These are phyloP conservation scores for Stichodactyla mertensii DNA, from an alignment of 64 coral and sea anemone species.

Conservation along the genomic window DNA sequence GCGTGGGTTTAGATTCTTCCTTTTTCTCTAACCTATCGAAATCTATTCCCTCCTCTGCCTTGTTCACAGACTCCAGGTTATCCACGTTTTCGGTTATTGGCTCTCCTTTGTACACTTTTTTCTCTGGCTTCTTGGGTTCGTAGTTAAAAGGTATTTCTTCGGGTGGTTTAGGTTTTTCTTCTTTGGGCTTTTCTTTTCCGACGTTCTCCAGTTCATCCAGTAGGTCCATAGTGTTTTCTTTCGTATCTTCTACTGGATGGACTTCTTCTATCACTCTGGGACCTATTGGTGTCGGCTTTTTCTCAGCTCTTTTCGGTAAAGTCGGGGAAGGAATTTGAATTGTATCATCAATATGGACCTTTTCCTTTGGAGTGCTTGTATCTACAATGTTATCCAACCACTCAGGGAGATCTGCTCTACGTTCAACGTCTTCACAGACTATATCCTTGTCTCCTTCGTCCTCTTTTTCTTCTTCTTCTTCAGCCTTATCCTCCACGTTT, in stretches of 20 bases:
- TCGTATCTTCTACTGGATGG: background rate
- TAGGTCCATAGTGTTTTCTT: background rate
- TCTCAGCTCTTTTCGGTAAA: background rate
- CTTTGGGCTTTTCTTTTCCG: background rate
- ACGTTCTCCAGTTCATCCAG: background rate
- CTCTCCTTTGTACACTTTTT: background rate
- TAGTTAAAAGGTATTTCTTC: background rate
- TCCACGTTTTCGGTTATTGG: background rate
- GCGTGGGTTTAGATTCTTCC: background rate
- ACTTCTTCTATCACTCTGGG: slow-evolving; percentile 7
- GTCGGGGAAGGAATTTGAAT: slow-evolving; percentile 1
- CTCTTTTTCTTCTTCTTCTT: background rate
- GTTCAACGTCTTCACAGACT: background rate
- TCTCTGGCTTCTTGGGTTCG: background rate
- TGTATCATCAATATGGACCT: background rate
- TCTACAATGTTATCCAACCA: background rate
- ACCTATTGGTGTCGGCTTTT: background rate
- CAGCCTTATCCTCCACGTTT: background rate
- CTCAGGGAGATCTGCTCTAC: background rate
- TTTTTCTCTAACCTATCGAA: background rate
- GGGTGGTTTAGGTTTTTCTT: background rate
- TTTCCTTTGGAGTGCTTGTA: background rate
- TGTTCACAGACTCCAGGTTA: background rate
- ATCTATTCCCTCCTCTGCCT: background rate
- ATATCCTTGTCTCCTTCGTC: background rate